Evolutionary conservation across 30 jellyfish, hydroid and myxozoan species (phyloP), one percentile per base, ranked within the genome.

Genomic region (Hydractinia echinata): DNA sequence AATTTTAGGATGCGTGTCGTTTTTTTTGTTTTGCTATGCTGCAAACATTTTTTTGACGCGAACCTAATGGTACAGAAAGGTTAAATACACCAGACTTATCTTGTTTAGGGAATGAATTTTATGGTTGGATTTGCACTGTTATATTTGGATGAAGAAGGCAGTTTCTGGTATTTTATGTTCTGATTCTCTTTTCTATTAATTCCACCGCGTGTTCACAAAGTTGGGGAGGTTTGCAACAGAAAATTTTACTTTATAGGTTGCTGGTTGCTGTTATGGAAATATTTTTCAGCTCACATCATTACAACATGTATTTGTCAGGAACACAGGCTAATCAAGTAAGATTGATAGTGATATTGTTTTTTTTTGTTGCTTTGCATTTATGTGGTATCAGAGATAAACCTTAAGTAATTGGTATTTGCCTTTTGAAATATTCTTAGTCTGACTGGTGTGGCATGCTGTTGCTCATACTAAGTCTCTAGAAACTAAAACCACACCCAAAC

Each of bases 321-420:
- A 78, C 97, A 44, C 97, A 90, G 80, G 97, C 97, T 50, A 91
- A 86, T 72, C 97, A 90, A 95, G 97, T 90, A 58, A 30, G 44
- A 30, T 30, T 30, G 44, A 30, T 30, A 30, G 1, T 30, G 44
- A 30, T 30, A 30, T 30, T 30, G 44, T 30, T 30, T 30, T 30
- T 30, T 30, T 30, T 30, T 30, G 44, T 30, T 30, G 44, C 44
- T 30, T 1, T 30, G 44, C 44, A 30, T 30, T 30, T 30, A 0
- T 30, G 44, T 30, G 1, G 44, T 30, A 30, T 30, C 44, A 30
- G 44, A 30, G 2, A 30, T 30, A 30, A 30, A 30, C 44, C 44
- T 30, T 30, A 30, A 30, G 44, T 30, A 30, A 30, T 30, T 30
- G 44, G 44, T 30, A 30, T 30, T 30, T 30, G 44, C 44, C 44